A percentile compares a stretch with the other conserved stretches of the same genome.
These are phyloP conservation scores for Thera obeliscata DNA, from an alignment of 2,888 invertebrate species.

Conservation along the genomic window DNA sequence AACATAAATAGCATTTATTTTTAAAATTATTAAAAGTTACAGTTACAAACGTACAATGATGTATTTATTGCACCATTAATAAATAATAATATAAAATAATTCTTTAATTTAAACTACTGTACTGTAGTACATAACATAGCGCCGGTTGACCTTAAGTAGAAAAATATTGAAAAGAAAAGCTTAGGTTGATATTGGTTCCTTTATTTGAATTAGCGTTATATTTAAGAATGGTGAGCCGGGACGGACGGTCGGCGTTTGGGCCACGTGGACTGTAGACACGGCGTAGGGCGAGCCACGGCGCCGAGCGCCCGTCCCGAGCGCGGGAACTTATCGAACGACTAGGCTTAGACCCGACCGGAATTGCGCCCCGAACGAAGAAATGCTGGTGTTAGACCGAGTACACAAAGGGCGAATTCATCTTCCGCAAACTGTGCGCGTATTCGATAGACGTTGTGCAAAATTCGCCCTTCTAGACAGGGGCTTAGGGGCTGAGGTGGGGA, in stretches of 20 bases:
- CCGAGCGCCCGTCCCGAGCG: slow-evolving; percentile 76
- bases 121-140: slow-evolving; percentile 68
- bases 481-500: slow-evolving; percentile 56
- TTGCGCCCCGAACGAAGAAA: slow-evolving; percentile 76
- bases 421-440: background rate
- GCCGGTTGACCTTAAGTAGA: slow-evolving; percentile 74
- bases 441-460: background rate
- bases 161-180: slow-evolving; percentile 80
- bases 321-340: slow-evolving; percentile 78
- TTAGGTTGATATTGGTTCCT: slow-evolving; percentile 72
- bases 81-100: slow-evolving; percentile 83
- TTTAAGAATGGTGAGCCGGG: slow-evolving; percentile 55
- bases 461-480: slow-evolving; percentile 5
- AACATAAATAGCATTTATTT: slow-evolving; percentile 85
- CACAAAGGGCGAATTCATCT: slow-evolving; percentile 6
- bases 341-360: slow-evolving; percentile 83
- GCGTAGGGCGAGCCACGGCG: slow-evolving; percentile 74
- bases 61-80: slow-evolving; percentile 80
- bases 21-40: slow-evolving; percentile 80
- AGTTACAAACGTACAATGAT: slow-evolving; percentile 81
- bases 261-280: slow-evolving; percentile 67
- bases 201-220: slow-evolving; percentile 76
- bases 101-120: slow-evolving; percentile 76
- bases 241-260: slow-evolving; percentile 75
- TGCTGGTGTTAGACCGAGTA: slow-evolving; percentile 60